Conservation (phyloP, 2,797 vertebrate genomes). For the Merluccius polli region DNA sequence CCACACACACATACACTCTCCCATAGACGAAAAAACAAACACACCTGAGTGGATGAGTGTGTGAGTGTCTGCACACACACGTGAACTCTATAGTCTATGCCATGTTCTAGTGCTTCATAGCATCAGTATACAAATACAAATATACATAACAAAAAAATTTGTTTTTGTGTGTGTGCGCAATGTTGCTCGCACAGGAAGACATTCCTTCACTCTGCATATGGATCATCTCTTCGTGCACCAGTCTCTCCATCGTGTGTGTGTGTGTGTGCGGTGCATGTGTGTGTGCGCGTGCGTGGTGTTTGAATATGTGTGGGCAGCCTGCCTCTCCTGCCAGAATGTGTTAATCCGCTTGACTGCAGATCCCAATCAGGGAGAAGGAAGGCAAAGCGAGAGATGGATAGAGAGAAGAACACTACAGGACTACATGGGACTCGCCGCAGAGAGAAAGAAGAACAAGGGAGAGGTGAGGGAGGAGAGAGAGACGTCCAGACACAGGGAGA, state of each 20-base stretch:
- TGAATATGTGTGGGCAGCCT: conserved; percentile 57
- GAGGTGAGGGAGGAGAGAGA: conserved; percentile 14
- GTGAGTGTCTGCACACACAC: conserved; percentile 6
- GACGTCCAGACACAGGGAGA: conserved; percentile 37
- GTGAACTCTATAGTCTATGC: background rate
- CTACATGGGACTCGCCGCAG: conserved; percentile 29
- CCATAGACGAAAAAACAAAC: too few species aligned
- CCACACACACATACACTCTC: conserved; percentile 1
- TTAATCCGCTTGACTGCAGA: conserved; percentile 79
- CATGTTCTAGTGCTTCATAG: conserved; percentile 34
- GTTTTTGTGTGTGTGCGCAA: conserved; percentile 30
- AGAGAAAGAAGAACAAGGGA: conserved; percentile 5
- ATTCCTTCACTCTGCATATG: background rate
- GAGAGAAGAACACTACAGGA: conserved; percentile 32
- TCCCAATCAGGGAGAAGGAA: conserved; percentile 72
- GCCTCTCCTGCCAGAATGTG: conserved; percentile 73
- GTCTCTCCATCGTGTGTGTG: conserved; percentile 21
- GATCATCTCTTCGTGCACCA: background rate
- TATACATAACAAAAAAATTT: conserved; percentile 4
- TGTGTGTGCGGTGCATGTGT: conserved; percentile 18
- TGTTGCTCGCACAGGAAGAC: background rate
- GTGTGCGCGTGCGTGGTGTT: conserved; percentile 18
- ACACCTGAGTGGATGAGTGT: too few species aligned
- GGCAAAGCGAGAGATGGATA: conserved; percentile 49
- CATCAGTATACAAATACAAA: conserved; percentile 32